Base-by-base conservation (phyloP, 2,888 invertebrate genomes). In the Cheilosia pagana region DNA sequence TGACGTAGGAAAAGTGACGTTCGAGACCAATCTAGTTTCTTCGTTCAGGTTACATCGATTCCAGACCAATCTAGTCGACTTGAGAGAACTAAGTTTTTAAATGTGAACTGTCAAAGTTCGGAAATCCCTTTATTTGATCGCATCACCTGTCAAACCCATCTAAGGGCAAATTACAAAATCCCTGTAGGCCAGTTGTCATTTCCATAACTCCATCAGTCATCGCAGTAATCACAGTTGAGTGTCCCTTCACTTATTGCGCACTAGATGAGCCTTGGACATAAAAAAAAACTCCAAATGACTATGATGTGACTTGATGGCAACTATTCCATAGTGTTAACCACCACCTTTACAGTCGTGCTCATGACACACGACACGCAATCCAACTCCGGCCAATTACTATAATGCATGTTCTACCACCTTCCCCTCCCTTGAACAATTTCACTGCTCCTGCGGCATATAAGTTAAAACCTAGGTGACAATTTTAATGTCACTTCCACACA, bases 391-490 rank as follows among this genome's bases (percentile, higher is more conserved):
- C 83, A 85, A 85, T 85, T 85, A 85, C 60, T 41, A 63, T 85
- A 85, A 85, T 79, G 83, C 65, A 79, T 85, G 83, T 75, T 79
- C 60, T 85, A 10, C 79, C 72, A 70, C 78, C 48, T 67, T 23
- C 35, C 25, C 52, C 35, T 16, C 52, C 67, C 63, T 16, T 41
- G 8, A 41, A 52, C 72, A 52, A 77, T 77, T 72, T 67, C 45
- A 65, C 77, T 28, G 8, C 8, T 63, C 72, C 60, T 48, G 63
- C 55, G 65, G 50, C 35, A 67, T 65, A 53, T 74, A 79, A 74
- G 62, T 68, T 62, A 75, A 59, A 85, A 78, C 75, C 83, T 79
- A 85, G 83, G 79, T 75, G 83, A 85, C 74, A 85, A 85, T 85
- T 85, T 85, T 85, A 75, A 85, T 79, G 83, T 85, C 79, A 75